Evolutionary conservation across 2,797 vertebrate genomes (phyloP).

Genomic region (Danio jaintianensis): DNA sequence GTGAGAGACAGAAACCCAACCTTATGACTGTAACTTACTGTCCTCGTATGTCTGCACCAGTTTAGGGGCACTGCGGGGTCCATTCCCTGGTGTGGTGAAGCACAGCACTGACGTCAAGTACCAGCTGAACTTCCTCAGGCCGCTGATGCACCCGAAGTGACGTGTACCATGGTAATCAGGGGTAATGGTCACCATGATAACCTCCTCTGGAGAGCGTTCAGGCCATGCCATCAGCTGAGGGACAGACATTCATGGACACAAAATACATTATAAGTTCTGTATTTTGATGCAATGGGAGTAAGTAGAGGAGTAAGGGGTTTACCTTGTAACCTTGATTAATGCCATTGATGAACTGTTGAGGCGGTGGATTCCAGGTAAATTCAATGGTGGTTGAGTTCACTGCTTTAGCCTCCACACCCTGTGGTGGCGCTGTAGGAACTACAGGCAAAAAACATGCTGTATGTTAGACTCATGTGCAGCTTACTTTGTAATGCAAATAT

Average conservation of each 20-base stretch:
- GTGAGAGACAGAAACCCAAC: neutral
- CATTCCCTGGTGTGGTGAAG: conserved; percentile 93
- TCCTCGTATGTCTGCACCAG: conserved; percentile 90
- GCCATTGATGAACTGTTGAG: conserved; percentile 95
- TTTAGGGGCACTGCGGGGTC: conserved; percentile 84
- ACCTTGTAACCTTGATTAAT: conserved; percentile 99
- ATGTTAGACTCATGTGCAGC: neutral
- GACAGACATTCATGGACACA: neutral
- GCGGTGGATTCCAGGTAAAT: conserved; percentile 93
- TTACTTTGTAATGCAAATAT: too few species aligned
- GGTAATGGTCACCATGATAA: conserved; percentile 86
- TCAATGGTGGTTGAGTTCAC: conserved; percentile 91
- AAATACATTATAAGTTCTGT: too few species aligned
- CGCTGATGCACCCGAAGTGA: conserved; percentile 87
- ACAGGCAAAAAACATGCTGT: conserved; percentile 40
- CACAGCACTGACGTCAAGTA: conserved; percentile 90
- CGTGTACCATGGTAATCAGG: conserved; percentile 90
- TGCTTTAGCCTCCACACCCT: conserved; percentile 87
- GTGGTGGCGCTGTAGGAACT: conserved; percentile 95
- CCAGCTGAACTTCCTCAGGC: conserved; percentile 88
- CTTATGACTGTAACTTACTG: conserved; percentile 80
- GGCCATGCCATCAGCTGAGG: conserved; percentile 89
- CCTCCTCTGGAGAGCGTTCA: conserved; percentile 76
- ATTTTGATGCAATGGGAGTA: too few species aligned
- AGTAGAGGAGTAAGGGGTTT: conserved; percentile 37